These are phyloP conservation scores for Toxonevra muliebris DNA, from an alignment of 2,888 invertebrate genomes.

Conservation along the genomic window DNA sequence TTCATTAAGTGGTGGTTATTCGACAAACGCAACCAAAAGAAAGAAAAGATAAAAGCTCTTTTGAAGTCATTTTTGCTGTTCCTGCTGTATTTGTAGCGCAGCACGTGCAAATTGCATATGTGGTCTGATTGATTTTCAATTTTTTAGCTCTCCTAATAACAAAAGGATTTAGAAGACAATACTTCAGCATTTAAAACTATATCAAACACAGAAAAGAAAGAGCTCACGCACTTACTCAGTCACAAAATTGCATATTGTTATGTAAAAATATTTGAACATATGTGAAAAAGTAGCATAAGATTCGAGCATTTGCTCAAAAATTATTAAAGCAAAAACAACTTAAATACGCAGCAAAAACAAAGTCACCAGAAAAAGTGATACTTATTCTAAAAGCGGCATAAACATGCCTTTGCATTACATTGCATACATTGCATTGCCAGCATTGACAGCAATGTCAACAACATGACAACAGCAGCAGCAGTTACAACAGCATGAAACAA, in stretches of 20 bases:
- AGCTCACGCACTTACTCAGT: too few relatives aligned
- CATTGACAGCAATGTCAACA: conserved; percentile 25
- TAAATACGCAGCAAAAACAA: conserved; percentile 17
- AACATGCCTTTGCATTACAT: conserved; percentile 9
- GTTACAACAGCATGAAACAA: conserved; percentile 37
- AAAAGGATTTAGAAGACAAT: too few relatives aligned
- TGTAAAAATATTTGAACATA: too few relatives aligned
- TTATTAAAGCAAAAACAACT: too few relatives aligned
- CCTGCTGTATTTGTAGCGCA: conserved; percentile 14
- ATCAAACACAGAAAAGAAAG: too few relatives aligned
- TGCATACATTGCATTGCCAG: conserved; percentile 18
- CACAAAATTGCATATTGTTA: too few relatives aligned
- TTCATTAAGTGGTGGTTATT: too few relatives aligned
- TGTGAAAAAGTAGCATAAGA: neutral
- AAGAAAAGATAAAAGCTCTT: too few relatives aligned
- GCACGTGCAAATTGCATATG: conserved; percentile 28
- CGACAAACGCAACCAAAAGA: too few relatives aligned
- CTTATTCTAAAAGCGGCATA: conserved; percentile 13
- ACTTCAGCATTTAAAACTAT: too few relatives aligned
- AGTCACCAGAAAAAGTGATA: conserved; percentile 31
- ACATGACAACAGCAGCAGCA: conserved; percentile 27
- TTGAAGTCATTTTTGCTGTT: neutral
- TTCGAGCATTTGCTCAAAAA: neutral
- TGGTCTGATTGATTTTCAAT: neutral
- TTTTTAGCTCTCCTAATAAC: too few relatives aligned